Base-by-base conservation (phyloP, 2,797 vertebrate genomes). In the Urophycis tenuis region DNA sequence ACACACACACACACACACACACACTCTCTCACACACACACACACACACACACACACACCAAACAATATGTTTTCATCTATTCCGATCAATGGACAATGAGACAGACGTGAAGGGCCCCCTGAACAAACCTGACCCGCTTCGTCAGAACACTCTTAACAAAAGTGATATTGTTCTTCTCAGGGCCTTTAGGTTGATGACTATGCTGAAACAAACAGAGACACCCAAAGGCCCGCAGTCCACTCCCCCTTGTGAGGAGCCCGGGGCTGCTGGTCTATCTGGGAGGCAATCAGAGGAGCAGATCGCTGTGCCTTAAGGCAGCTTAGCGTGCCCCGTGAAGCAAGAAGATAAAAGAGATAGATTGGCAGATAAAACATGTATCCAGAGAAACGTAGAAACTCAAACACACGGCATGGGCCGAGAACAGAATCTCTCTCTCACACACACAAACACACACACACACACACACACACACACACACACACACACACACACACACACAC, bases 301-400 rank as follows among this genome's bases (percentile, higher is more conserved):
- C 36, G 67, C 25, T 12, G 36, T 72, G 10, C 49, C 25, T 72
- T 72, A 39, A 12, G 78, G 72, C 69, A 72, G 25, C 78, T 72
- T 75, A 25, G 67, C 72, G 75, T 32, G 19, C 36, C 25, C 17
- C 60, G 25, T n/a, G 5, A 25, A n/a, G 6, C 10, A 4, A n/a
- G 53, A 22, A 25, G 53, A 60, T 22, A n/a, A 67, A 64, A 25
- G 14, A 29, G 60, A 67, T 11, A 67, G 60, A 67, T 25, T 11
- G 25, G n/a, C 60, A 2, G 60, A 67, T 25, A 67, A 29, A 67
- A 29, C 53, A 60, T 67, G 11, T 29, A 29, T 29, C n/a, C 60
- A 29, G 25, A 29, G 60, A 29, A 60, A 25, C 53, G 53, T 22
- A 60, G 53, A 60, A 9, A 60, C 22, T 60, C n/a, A 60, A 60